Evolutionary conservation across 92 coral and sea anemone genomes (phyloP).

Genomic region (Parazoanthus atlanticus): DNA sequence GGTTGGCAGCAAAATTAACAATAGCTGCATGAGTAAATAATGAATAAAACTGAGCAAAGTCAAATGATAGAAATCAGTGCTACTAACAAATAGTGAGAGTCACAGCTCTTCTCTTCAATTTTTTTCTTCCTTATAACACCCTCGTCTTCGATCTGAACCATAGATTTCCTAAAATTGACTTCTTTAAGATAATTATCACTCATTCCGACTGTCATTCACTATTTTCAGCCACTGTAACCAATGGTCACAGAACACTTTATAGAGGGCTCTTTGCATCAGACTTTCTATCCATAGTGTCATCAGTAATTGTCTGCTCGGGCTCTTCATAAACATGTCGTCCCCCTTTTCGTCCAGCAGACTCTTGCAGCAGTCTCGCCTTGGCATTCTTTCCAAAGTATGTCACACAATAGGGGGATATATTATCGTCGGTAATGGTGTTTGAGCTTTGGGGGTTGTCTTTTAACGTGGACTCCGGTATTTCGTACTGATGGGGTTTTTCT

Average conservation of each 20-base stretch:
- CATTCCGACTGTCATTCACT: not conserved
- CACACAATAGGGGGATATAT: constrained; percentile 35
- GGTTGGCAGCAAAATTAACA: too few species aligned
- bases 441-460: not conserved
- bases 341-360: not conserved
- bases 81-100: too few species aligned
- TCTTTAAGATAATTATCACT: too few species aligned
- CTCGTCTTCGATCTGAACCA: not conserved
- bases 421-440: not conserved
- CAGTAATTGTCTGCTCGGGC: not conserved
- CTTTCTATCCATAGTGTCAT: not conserved
- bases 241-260: not conserved
- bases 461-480: not conserved
- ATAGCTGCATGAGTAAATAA: too few species aligned
- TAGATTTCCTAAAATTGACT: not conserved
- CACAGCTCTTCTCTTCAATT: too few species aligned
- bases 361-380: not conserved
- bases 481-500: constrained; percentile 16
- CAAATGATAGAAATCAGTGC: too few species aligned
- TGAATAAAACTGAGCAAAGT: too few species aligned
- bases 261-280: not conserved
- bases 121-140: too few species aligned
- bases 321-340: constrained; percentile 20
- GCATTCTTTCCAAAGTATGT: constrained; percentile 37
- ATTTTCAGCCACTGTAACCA: not conserved